Percentiles rank a stretch among this genome's conserved stretches.
phyloP scores from a whole-genome alignment of 2,113 vertebrate genomes.

The Trinectes maculatus region DNA sequence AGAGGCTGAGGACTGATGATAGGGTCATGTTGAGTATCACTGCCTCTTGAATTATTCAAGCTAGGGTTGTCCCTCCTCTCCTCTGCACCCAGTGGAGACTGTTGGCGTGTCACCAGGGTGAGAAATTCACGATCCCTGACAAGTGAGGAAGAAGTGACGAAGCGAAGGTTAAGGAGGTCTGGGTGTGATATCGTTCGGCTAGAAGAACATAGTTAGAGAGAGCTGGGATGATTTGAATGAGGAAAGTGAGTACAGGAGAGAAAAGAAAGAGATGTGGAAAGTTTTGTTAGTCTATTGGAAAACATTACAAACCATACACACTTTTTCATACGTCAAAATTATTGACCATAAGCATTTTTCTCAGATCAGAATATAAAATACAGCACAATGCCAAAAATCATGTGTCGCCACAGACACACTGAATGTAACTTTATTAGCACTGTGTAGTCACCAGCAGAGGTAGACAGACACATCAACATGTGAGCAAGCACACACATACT shows the following conservation, averaged over 20 bases:
- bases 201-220: background rate
- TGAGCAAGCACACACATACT: background rate
- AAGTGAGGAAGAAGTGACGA: constrained; percentile 38
- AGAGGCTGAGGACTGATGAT: constrained; percentile 50
- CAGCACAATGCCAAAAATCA: background rate
- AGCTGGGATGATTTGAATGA: constrained; percentile 4
- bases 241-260: too few species aligned
- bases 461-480: background rate
- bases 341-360: too few species aligned
- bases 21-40: constrained; percentile 61
- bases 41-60: constrained; percentile 74
- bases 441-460: background rate
- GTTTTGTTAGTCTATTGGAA: too few species aligned
- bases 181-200: constrained; percentile 16
- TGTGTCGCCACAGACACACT: background rate
- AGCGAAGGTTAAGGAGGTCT: constrained; percentile 34
- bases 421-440: constrained; percentile 11
- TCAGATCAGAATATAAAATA: background rate
- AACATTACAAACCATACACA: too few species aligned
- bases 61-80: constrained; percentile 33
- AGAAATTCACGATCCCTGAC: constrained; percentile 35
- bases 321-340: too few species aligned
- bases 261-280: background rate
- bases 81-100: constrained; percentile 21
- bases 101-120: constrained; percentile 47